Evolutionary conservation across 2,113 vertebrate genomes (phyloP), one percentile per base, ranked within the genome.

Genomic region (Aplodontia rufa): DNA sequence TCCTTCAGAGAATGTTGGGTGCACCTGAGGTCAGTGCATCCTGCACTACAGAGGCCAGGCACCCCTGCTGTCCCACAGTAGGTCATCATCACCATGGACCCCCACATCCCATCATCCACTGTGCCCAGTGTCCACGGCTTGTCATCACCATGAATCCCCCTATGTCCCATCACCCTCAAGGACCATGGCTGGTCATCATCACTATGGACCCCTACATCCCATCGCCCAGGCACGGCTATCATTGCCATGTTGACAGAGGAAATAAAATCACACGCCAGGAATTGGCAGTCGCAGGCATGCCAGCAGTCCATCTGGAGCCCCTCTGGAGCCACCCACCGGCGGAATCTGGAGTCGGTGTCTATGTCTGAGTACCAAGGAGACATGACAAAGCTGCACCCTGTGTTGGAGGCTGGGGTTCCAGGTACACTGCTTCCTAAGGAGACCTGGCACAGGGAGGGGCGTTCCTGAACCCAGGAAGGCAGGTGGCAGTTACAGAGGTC

Each of bases 41-140:
- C 11, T 1, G 6, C 64, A 35, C 16, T 49, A 35, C n/a, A 30
- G 85, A 37, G 45, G 32, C 13, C 51, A 9, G 66, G 19, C 53
- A 8, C 32, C 20, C 8, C 0, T 0, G 6, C 28, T 0, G 53
- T 58, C 55, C 51, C 55, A 1, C 22, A 2, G 7, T 22, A 8
- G 55, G 24, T 60, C 24, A 4, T 49, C 47, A 49, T 49, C 7
- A 22, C 3, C 2, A 8, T 0, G 8, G 5, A 3, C 5, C 7
- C 16, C 16, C 2, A 16, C 32, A 0, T 0, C 0, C 1, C 3
- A 1, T 8, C 19, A n/a, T n/a, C n/a, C n/a, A n/a, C n/a, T n/a
- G n/a, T n/a, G 11, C 28, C 16, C 7, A 60, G 58, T n/a, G n/a
- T n/a, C 2, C 1, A 30, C 11, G 9, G 6, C 2, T n/a, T 9